Conservation (phyloP, 2,888 invertebrate genomes). For the Amphimallon solstitiale region DNA sequence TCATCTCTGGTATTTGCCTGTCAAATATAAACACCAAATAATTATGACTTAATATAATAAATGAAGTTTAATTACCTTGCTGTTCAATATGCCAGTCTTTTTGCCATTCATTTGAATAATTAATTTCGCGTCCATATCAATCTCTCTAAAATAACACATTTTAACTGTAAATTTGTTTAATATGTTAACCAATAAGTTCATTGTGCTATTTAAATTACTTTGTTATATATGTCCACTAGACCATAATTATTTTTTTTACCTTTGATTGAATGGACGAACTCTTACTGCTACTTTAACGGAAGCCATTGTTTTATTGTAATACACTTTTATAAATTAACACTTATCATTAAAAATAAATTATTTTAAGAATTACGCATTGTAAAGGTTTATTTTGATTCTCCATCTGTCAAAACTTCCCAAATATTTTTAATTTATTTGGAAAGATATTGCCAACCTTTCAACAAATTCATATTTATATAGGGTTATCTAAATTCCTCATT, state of each 20-base stretch:
- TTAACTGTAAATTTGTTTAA: constrained; percentile 32
- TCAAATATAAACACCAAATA: constrained; percentile 31
- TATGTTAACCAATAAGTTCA: constrained; percentile 49
- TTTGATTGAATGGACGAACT: constrained; percentile 90
- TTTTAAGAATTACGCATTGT: constrained; percentile 31
- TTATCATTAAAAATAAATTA: constrained; percentile 18
- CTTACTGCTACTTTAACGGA: constrained; percentile 92
- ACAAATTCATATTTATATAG: background rate
- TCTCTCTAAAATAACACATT: constrained; percentile 74
- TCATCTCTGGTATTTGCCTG: constrained; percentile 61
- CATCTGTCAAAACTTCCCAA: constrained; percentile 43
- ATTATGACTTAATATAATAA: constrained; percentile 1
- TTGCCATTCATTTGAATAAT: constrained; percentile 89
- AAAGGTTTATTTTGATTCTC: constrained; percentile 47
- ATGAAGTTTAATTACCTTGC: constrained; percentile 67
- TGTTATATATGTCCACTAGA: constrained; percentile 44
- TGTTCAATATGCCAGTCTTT: constrained; percentile 80
- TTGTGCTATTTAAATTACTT: constrained; percentile 47
- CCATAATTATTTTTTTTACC: constrained; percentile 65
- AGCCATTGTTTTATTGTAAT: constrained; percentile 73
- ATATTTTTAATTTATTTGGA: constrained; percentile 13
- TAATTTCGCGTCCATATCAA: constrained; percentile 82
- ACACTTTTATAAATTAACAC: constrained; percentile 30
- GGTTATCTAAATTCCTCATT: background rate
- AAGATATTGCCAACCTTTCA: background rate